Base-by-base conservation (phyloP, 2,113 vertebrate species). In the Chaetorhynchus papuensis region DNA sequence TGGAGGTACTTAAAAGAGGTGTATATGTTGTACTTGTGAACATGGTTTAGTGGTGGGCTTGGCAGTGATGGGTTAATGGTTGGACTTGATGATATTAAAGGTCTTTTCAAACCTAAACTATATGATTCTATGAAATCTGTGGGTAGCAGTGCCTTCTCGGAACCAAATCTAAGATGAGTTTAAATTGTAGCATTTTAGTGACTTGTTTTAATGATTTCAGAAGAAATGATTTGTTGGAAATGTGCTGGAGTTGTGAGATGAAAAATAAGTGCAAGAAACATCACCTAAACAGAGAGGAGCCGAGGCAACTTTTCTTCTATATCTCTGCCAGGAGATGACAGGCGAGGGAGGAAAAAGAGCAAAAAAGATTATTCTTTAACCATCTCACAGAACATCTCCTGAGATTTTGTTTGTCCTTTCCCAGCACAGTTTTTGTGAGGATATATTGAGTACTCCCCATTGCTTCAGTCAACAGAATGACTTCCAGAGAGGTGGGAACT, bases 371-470 rank as follows among this genome's bases (percentile, higher is more conserved):
- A 37, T 12, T 57, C 54, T 81, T 12, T 78, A 85, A 72, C 7
- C 63, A 57, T 37, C 33, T 77, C 44, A 66, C 13, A 71, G 76
- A 80, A 72, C 13, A 81, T 57, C 41, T 72, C 83, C 74, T 39
- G 44, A 83, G 76, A 80, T 33, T 82, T 60, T 49, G 14, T 85
- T 94, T 94, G 49, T 94, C 66, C 35, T 81, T 91, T 97, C 64
- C 44, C 54, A 78, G 10, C 13, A 59, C 7, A 77, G n/a, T 35
- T 85, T 93, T 87, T 76, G 50, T 76, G 33, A 87, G 20, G 27
- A 35, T 39, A 50, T 54, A 20, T 53, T 83, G 53, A 44, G 26
- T 72, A 70, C 23, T 75, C 30, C 27, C 12, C 10, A 31, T n/a
- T 65, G n/a, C 68, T 90, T 92, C 63, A 69, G 5, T 64, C 57